Evolutionary conservation across 1,140 invertebrate genomes (phyloP).

Genomic region (Leguminivora glycinivorella): DNA sequence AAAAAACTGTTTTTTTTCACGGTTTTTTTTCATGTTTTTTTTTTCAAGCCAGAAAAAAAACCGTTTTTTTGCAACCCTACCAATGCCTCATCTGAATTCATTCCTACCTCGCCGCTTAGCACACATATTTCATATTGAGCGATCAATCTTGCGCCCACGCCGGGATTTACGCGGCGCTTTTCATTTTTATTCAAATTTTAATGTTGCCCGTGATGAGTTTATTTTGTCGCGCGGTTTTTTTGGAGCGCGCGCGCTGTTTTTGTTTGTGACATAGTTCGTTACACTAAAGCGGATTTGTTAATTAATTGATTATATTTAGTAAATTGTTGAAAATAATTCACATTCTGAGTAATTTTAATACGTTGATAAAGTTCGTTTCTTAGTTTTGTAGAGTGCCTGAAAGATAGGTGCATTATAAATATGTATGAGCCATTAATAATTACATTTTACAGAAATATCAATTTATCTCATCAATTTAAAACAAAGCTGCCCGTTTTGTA

Average conservation of each 20-base stretch:
- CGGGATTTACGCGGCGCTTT: conserved; percentile 53
- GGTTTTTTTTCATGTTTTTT: too few relatives aligned
- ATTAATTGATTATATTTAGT: not conserved
- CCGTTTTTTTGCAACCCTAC: not conserved
- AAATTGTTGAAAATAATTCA: too few relatives aligned
- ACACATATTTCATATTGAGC: conserved; percentile 56
- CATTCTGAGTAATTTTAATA: too few relatives aligned
- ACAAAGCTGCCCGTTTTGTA: too few relatives aligned
- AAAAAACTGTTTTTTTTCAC: too few relatives aligned
- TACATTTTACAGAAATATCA: too few relatives aligned
- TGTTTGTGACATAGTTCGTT: not conserved
- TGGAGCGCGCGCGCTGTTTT: not conserved
- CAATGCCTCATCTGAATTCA: conserved; percentile 1
- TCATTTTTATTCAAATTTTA: conserved; percentile 65
- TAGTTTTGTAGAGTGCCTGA: too few relatives aligned
- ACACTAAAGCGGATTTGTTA: not conserved
- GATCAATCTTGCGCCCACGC: conserved; percentile 63
- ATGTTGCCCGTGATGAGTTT: conserved; percentile 53
- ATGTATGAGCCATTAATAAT: too few relatives aligned
- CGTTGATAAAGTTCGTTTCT: too few relatives aligned
- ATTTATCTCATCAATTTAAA: too few relatives aligned
- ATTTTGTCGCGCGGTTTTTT: conserved; percentile 40
- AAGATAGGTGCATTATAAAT: too few relatives aligned
- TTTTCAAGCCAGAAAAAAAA: too few relatives aligned
- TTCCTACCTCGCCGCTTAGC: conserved; percentile 22